phyloP scores from a whole-genome alignment of 2,113 vertebrate species.

The Paradoxurus hermaphroditus region DNA sequence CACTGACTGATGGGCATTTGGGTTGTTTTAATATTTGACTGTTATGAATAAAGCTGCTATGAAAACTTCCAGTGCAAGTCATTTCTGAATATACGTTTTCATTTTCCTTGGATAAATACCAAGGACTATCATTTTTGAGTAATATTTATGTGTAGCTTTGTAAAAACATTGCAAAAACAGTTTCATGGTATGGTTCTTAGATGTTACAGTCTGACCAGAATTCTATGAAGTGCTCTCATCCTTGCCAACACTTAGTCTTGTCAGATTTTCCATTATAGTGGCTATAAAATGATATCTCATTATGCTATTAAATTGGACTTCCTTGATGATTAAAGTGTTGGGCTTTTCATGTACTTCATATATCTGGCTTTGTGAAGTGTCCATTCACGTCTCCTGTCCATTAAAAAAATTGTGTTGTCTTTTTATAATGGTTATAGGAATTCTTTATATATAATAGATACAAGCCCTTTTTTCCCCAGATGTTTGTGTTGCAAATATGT shows the following conservation, averaged over 20 bases:
- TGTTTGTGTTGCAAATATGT: not conserved
- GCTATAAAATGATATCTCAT: not conserved
- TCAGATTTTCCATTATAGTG: not conserved
- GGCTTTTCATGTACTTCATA: not conserved
- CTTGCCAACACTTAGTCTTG: not conserved
- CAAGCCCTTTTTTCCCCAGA: not conserved
- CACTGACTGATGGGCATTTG: not conserved
- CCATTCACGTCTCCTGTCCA: not conserved
- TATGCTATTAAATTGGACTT: not conserved
- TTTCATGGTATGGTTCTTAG: not conserved
- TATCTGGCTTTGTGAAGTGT: not conserved
- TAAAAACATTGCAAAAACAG: not conserved
- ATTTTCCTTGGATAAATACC: not conserved
- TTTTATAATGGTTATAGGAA: not conserved
- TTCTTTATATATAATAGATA: not conserved
- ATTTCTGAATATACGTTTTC: not conserved
- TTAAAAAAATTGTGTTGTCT: not conserved
- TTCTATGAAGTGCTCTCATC: not conserved
- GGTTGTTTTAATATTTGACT: not conserved
- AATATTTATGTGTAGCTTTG: not conserved
- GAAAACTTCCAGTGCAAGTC: not conserved
- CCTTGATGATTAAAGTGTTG: too few relatives aligned
- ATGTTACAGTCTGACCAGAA: not conserved
- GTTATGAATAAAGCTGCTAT: not conserved
- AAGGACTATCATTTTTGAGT: not conserved